Base-by-base conservation (phyloP, 2,888 invertebrate species). In the Alviniconcha strummeri region DNA sequence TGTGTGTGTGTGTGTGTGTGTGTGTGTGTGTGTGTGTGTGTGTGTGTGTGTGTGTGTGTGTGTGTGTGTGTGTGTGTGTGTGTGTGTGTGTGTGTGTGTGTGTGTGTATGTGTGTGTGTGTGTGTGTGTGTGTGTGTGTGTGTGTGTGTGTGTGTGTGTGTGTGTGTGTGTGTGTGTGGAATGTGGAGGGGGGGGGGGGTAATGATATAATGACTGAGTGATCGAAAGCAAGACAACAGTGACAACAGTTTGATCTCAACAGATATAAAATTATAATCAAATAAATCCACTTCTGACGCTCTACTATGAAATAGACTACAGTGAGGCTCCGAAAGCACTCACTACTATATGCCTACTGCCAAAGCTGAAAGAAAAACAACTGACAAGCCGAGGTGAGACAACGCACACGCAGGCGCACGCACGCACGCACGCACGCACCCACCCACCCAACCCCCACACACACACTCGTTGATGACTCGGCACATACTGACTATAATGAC, bases 371-470 rank as follows among this genome's bases (percentile, higher is more conserved):
- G 15, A 9, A 64, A 15, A 64, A 64, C 9, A 15, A 64, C 11
- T 13, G 64, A 64, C 11, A 64, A 15, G 15, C 11, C 9, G 64
- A 64, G 64, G 64, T 9, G 64, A 64, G 64, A 82, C 64, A 17
- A 74, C 57, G 57, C 74, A 81, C 74, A 74, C 55, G 74, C 57
- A 74, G n/a, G 74, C 74, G 74, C 6, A 74, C 69, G 74, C 55
- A 81, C 74, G 74, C 56, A 75, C 74, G 57, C 54, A 52, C 54
- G 4, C 60, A 79, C 64, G 57, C 60, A 79, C 69, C 77, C 75
- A 82, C n/a, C 69, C 72, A 82, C 52, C 75, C 56, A 82, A 36
- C 36, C 0, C 36, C 0, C 36, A 36, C 36, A 36, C 36, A 36
- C 36, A 36, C 36, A 36, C 36, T 36, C 3, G 36, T 3, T 36